Conservation (phyloP, 2,113 vertebrate genomes). For the Pelodiscus sinensis region DNA sequence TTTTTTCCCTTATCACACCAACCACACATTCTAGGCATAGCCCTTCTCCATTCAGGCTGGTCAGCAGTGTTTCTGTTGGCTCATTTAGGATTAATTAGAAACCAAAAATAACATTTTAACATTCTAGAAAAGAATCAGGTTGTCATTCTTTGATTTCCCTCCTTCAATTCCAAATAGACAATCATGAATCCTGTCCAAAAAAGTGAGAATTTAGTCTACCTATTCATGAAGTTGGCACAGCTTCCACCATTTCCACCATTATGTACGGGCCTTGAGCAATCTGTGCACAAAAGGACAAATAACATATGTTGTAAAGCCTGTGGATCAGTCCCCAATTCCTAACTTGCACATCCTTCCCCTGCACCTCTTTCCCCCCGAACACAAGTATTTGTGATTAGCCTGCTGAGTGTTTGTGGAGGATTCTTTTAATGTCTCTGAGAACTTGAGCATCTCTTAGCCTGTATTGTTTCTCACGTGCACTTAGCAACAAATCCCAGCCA, state of each 20-base stretch:
- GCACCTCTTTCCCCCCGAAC: neutral
- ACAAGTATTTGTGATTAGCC: neutral
- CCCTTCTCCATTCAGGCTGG: neutral
- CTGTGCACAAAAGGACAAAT: neutral
- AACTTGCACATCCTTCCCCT: neutral
- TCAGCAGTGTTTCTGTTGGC: neutral
- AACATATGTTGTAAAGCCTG: neutral
- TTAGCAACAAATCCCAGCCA: fast-evolving
- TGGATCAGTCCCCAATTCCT: neutral
- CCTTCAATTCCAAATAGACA: neutral
- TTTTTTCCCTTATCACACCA: neutral
- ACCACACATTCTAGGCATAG: neutral
- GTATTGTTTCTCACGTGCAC: fast-evolving
- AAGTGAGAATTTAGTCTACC: neutral
- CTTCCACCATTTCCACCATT: neutral
- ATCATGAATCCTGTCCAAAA: neutral
- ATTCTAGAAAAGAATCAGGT: neutral
- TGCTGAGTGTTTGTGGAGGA: neutral
- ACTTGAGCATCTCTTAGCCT: neutral
- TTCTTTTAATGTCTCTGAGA: neutral
- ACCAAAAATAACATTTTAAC: neutral
- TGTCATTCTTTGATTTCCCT: neutral
- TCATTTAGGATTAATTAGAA: conserved; percentile 25
- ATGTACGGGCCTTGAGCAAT: neutral
- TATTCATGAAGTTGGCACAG: neutral